phyloP scores from a whole-genome alignment of 1,140 invertebrate genomes.

The Drosophila mojavensis region DNA sequence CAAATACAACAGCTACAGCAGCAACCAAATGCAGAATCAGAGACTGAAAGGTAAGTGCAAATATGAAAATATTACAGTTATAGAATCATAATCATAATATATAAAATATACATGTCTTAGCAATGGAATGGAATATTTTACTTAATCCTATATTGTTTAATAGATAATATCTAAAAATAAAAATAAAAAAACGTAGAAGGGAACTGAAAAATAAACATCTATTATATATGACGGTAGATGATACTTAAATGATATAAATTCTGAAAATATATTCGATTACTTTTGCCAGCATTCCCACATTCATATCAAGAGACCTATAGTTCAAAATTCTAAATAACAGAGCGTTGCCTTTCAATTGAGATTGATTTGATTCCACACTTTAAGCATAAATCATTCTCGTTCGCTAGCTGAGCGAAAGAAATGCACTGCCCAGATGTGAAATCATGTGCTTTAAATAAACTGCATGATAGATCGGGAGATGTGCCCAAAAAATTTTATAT shows the following conservation, averaged over 20 bases:
- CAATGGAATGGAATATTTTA: no score
- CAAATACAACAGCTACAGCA: slow-evolving; percentile 74
- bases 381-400: not conserved
- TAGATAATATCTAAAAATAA: no score
- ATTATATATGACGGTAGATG: no score
- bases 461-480: slow-evolving; percentile 30
- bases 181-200: no score
- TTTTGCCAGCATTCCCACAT: no score
- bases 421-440: slow-evolving; percentile 16
- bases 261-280: no score
- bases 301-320: not conserved
- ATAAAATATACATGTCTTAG: no score
- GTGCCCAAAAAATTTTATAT: not conserved
- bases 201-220: no score
- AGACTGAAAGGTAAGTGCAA: slow-evolving; percentile 83
- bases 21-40: slow-evolving; percentile 81
- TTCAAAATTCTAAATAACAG: not conserved
- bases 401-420: slow-evolving; percentile 2
- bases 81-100: no score
- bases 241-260: slow-evolving; percentile 1
- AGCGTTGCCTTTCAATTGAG: not conserved
- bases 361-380: not conserved
- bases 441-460: slow-evolving; percentile 46
- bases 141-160: no score
- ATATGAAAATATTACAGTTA: not conserved